These are phyloP conservation scores for Gallinago solitaria DNA, from an alignment of 2,797 vertebrate species.

Conservation along the genomic window DNA sequence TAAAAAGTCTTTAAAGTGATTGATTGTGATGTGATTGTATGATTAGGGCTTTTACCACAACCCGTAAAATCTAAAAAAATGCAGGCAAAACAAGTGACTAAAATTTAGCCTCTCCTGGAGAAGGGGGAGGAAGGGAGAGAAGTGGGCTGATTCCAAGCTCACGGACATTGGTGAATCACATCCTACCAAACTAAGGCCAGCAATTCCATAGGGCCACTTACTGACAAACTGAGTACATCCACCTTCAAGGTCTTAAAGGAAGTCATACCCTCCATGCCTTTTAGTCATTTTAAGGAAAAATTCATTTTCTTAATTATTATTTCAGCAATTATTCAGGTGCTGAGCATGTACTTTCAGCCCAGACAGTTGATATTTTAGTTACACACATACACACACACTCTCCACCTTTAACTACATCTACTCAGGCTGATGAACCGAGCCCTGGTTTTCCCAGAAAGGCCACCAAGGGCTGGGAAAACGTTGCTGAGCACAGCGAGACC, in stretches of 20 bases:
- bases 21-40: conserved; percentile 75
- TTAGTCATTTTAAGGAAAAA: background rate
- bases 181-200: conserved; percentile 9
- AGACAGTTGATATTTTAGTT: conserved; percentile 11
- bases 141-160: conserved; percentile 27
- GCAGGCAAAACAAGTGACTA: conserved; percentile 69
- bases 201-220: background rate
- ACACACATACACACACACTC: background rate
- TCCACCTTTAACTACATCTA: conserved; percentile 35
- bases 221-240: background rate
- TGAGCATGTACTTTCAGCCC: conserved; percentile 24
- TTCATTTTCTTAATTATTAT: background rate
- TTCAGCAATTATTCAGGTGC: conserved; percentile 9
- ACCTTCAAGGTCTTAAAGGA: background rate
- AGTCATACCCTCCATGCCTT: background rate
- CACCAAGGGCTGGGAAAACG: background rate
- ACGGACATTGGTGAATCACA: background rate
- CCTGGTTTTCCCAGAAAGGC: background rate
- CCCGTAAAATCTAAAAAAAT: conserved; percentile 21
- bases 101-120: conserved; percentile 66
- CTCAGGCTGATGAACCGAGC: conserved; percentile 10
- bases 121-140: conserved; percentile 20
- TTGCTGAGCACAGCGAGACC: background rate
- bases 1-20: conserved; percentile 56
- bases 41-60: conserved; percentile 55